Conservation (phyloP, 2,113 vertebrate species). For the Shinisaurus crocodilurus region DNA sequence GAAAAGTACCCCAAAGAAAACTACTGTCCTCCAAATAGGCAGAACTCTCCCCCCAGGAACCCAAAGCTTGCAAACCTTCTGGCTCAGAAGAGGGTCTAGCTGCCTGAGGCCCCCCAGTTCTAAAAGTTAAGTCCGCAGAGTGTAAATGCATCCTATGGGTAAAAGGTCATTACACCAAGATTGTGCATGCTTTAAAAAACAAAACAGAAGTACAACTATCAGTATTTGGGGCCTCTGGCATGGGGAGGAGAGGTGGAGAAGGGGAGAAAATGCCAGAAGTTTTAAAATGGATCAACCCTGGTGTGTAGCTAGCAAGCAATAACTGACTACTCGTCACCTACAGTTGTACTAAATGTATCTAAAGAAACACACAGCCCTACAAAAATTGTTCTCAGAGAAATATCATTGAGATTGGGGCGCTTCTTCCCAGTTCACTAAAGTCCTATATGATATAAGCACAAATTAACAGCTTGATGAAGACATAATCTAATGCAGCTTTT, state of each 20-base stretch:
- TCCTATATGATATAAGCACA: slow-evolving; percentile 88
- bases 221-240: slow-evolving; percentile 73
- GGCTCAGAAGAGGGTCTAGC: slow-evolving; percentile 66
- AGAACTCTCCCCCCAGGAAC: slow-evolving; percentile 72
- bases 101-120: slow-evolving; percentile 72
- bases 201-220: slow-evolving; percentile 72
- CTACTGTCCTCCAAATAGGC: slow-evolving; percentile 80
- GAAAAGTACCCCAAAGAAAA: slow-evolving; percentile 83
- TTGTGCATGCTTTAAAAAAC: slow-evolving; percentile 74
- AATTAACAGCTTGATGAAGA: slow-evolving; percentile 86
- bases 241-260: slow-evolving; percentile 70
- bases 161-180: slow-evolving; percentile 78
- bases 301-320: slow-evolving; percentile 93
- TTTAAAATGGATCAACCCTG: slow-evolving; percentile 94
- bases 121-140: slow-evolving; percentile 79
- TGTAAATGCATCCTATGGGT: slow-evolving; percentile 76
- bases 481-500: slow-evolving; percentile 82
- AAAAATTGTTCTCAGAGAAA: slow-evolving; percentile 87
- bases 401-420: slow-evolving; percentile 85
- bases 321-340: slow-evolving; percentile 92
- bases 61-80: slow-evolving; percentile 72
- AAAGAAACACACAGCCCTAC: slow-evolving; percentile 94
- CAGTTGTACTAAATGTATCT: slow-evolving; percentile 92
- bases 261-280: slow-evolving; percentile 95
- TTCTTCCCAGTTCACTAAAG: slow-evolving; percentile 87